Evolutionary conservation across 1,140 invertebrate genomes (phyloP).

Genomic region (Plodia interpunctella): DNA sequence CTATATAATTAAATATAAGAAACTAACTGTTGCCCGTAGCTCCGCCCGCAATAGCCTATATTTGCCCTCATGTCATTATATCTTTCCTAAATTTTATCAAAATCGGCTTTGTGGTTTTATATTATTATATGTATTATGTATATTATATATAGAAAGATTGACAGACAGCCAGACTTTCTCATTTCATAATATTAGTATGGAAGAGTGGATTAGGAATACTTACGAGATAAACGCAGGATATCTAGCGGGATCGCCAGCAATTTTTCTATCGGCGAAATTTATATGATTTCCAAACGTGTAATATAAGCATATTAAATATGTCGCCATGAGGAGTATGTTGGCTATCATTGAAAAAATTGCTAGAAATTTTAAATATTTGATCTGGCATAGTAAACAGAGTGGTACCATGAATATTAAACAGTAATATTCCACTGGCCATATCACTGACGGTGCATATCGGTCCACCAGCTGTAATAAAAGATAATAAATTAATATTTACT

Average conservation of each 20-base stretch:
- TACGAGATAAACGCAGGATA: constrained; percentile 67
- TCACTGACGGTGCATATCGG: constrained; percentile 48
- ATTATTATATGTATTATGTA: too few relatives aligned
- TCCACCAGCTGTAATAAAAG: constrained; percentile 69
- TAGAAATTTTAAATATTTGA: constrained; percentile 84
- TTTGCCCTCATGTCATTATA: too few relatives aligned
- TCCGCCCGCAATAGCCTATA: too few relatives aligned
- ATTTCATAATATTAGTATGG: too few relatives aligned
- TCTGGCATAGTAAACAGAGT: constrained; percentile 79
- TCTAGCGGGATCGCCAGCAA: constrained; percentile 50
- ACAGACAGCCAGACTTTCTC: too few relatives aligned
- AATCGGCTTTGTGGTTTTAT: too few relatives aligned
- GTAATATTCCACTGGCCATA: constrained; percentile 73
- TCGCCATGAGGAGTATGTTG: constrained; percentile 82
- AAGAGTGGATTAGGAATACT: constrained; percentile 32
- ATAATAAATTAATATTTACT: too few relatives aligned
- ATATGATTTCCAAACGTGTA: constrained; percentile 81
- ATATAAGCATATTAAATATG: constrained; percentile 84
- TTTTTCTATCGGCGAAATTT: constrained; percentile 69
- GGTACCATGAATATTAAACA: constrained; percentile 80
- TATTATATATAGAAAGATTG: neutral
- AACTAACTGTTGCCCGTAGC: too few relatives aligned
- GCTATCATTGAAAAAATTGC: constrained; percentile 86
- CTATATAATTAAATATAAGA: too few relatives aligned
- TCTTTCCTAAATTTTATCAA: too few relatives aligned